Conservation (phyloP, 2,797 vertebrate species). For the Acrossocheilus fasciatus region DNA sequence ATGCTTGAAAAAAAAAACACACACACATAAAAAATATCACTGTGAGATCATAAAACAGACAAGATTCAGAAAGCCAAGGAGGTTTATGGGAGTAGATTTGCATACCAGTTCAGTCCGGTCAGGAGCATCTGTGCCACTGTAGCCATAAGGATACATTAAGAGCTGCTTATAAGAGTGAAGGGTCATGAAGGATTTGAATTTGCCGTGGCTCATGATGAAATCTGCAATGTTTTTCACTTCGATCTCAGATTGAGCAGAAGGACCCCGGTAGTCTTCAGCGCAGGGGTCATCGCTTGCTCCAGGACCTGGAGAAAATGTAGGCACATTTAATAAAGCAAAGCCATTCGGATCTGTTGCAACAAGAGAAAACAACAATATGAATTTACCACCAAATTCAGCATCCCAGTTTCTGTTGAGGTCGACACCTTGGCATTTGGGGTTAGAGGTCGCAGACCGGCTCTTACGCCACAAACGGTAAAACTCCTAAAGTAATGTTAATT, state of each 20-base stretch:
- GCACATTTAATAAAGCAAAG: not conserved
- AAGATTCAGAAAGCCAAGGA: not conserved
- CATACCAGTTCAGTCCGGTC: slow-evolving; percentile 86
- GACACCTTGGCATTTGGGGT: slow-evolving; percentile 80
- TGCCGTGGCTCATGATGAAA: slow-evolving; percentile 85
- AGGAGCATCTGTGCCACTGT: slow-evolving; percentile 66
- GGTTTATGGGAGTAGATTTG: not conserved
- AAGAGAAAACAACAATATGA: not conserved
- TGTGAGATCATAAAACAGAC: not conserved
- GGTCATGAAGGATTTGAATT: slow-evolving; percentile 91
- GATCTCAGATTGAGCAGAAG: slow-evolving; percentile 82
- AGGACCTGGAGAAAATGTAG: slow-evolving; percentile 68
- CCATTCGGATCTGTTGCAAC: not conserved
- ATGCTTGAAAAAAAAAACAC: slow-evolving; percentile 71
- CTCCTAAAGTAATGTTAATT: slow-evolving; percentile 64
- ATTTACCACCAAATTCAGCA: slow-evolving; percentile 83
- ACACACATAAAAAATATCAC: slow-evolving; percentile 12
- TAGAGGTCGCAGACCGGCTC: slow-evolving; percentile 79
- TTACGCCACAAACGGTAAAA: slow-evolving; percentile 89
- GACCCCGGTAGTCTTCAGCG: slow-evolving; percentile 82
- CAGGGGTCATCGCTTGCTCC: slow-evolving; percentile 87
- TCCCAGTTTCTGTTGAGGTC: slow-evolving; percentile 97
- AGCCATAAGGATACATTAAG: slow-evolving; percentile 91
- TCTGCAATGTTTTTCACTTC: slow-evolving; percentile 92
- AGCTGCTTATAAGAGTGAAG: slow-evolving; percentile 95